Evolutionary conservation across 2,888 invertebrate genomes (phyloP), one percentile per base, ranked within the genome.

Genomic region (Cheilosia impressa): DNA sequence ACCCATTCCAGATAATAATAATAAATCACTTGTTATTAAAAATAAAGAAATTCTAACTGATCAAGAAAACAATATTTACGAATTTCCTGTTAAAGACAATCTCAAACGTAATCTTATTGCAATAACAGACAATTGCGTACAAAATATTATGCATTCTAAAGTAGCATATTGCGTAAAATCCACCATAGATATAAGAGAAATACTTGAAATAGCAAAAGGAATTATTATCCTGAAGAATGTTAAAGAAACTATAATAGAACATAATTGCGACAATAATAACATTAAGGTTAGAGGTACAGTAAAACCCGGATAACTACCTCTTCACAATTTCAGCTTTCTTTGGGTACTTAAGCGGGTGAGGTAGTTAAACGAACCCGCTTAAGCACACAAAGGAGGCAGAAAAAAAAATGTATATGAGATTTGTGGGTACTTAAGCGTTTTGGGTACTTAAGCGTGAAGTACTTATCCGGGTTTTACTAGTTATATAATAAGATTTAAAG

Each of bases 401-500:
- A n/a, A n/a, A n/a, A n/a, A n/a, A n/a, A n/a, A n/a, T n/a, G n/a
- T n/a, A n/a, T n/a, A n/a, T n/a, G n/a, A n/a, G n/a, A n/a, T n/a
- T n/a, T n/a, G n/a, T n/a, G n/a, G n/a, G n/a, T n/a, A n/a, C n/a
- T n/a, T n/a, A n/a, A n/a, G n/a, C n/a, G n/a, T n/a, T n/a, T n/a
- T n/a, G n/a, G n/a, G n/a, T n/a, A n/a, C n/a, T n/a, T n/a, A n/a
- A n/a, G n/a, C n/a, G n/a, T n/a, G n/a, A n/a, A n/a, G n/a, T n/a
- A n/a, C n/a, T n/a, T n/a, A n/a, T n/a, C n/a, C n/a, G n/a, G n/a
- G n/a, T n/a, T n/a, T n/a, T n/a, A n/a, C n/a, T n/a, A 24, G 17
- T 9, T 62, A 27, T n/a, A 62, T 62, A 10, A 60, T 43, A 31
- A 60, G 24, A 43, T 60, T 60, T 43, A n/a, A 60, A 43, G n/a